These are phyloP conservation scores for Brachyalestes nurse DNA, from an alignment of 2,797 vertebrate species.

Conservation along the genomic window DNA sequence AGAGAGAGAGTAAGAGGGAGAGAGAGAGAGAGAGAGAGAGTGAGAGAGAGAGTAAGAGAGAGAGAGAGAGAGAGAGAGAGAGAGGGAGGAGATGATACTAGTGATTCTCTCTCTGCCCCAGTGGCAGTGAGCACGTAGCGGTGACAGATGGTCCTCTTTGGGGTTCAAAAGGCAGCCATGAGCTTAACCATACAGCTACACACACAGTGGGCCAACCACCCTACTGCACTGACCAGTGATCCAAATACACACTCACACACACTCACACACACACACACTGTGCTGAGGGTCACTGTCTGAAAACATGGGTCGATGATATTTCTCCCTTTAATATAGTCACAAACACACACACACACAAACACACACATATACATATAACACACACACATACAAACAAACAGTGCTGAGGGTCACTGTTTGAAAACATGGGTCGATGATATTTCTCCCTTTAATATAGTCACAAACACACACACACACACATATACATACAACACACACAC, in stretches of 20 bases:
- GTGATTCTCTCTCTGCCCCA: conserved; percentile 33
- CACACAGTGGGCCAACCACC: background rate
- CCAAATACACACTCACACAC: conserved; percentile 13
- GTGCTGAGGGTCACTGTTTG: background rate
- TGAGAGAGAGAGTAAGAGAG: background rate
- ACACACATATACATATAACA: conserved; percentile 38
- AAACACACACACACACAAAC: conserved; percentile 11
- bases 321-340: too few relatives aligned
- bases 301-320: background rate
- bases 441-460: background rate
- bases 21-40: background rate
- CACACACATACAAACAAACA: conserved; percentile 1
- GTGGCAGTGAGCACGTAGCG: conserved; percentile 6
- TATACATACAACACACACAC: conserved; percentile 31
- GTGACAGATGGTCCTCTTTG: conserved; percentile 48
- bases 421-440: background rate
- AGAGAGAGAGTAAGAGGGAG: conserved; percentile 14
- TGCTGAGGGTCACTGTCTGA: background rate
- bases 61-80: background rate
- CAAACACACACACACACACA: conserved; percentile 29
- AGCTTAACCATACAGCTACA: conserved; percentile 28
- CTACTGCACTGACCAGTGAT: background rate
- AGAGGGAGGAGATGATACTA: conserved; percentile 11
- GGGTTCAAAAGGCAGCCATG: conserved; percentile 24
- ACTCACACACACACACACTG: conserved; percentile 24